Evolutionary conservation across 2,113 vertebrate species (phyloP).

Genomic region (Pluvianellus socialis): DNA sequence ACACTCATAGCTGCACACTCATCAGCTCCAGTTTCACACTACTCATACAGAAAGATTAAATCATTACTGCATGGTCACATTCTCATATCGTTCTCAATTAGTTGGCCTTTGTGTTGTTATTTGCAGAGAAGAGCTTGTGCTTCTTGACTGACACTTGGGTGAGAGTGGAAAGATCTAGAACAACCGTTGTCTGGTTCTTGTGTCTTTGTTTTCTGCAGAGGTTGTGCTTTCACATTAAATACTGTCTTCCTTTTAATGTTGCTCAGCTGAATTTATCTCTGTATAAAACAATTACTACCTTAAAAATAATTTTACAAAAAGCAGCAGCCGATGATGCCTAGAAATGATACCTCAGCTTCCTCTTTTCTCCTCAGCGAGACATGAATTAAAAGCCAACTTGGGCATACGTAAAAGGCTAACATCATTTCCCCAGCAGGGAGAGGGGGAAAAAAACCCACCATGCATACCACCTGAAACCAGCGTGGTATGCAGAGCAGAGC

Average conservation of each 20-base stretch:
- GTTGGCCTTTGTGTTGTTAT: not conserved
- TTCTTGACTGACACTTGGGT: not conserved
- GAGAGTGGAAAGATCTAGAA: not conserved
- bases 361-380: not conserved
- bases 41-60: not conserved
- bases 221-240: not conserved
- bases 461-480: not conserved
- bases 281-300: not conserved
- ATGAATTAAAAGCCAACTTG: not conserved
- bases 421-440: not conserved
- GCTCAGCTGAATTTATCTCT: not conserved
- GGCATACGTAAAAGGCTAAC: not conserved
- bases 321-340: not conserved
- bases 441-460: too few relatives aligned
- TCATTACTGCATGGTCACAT: not conserved
- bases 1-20: fast-evolving
- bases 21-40: not conserved
- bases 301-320: not conserved
- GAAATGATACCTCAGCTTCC: not conserved
- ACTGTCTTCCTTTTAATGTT: not conserved
- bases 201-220: not conserved
- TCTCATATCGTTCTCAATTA: not conserved
- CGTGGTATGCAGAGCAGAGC: fast-evolving
- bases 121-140: not conserved
- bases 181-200: not conserved